Conservation (phyloP, 2,888 invertebrate genomes). For the Lasiommata megera region DNA sequence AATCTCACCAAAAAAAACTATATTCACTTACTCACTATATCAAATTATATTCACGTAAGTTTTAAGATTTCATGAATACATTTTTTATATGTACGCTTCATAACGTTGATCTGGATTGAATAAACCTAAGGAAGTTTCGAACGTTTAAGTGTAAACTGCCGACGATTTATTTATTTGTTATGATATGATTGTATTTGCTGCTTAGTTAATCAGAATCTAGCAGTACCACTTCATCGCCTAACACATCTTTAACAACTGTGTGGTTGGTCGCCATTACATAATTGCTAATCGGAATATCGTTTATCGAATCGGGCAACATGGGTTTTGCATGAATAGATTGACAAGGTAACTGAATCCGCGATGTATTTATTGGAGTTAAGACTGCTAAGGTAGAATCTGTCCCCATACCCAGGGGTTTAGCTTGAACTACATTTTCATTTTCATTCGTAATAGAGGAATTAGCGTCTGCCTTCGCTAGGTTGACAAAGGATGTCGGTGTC, state of each 20-base stretch:
- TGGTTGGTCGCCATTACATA: neutral
- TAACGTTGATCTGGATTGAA: too few relatives aligned
- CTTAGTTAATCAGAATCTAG: conserved; percentile 4
- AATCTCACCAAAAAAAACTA: too few relatives aligned
- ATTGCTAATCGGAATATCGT: neutral
- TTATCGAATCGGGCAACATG: neutral
- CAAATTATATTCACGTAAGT: too few relatives aligned
- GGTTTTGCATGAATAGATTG: neutral
- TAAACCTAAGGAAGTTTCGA: too few relatives aligned
- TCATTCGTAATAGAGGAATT: neutral
- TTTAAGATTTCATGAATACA: too few relatives aligned
- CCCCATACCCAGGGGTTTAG: too few relatives aligned
- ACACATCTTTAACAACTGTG: neutral
- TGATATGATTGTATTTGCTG: too few relatives aligned
- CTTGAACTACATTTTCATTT: too few relatives aligned
- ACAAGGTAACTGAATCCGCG: neutral
- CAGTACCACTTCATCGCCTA: neutral
- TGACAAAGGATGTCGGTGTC: neutral
- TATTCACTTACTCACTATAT: too few relatives aligned
- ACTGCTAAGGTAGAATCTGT: neutral
- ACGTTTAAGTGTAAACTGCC: too few relatives aligned
- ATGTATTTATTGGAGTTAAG: neutral
- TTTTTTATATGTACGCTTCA: too few relatives aligned
- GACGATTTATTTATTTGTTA: too few relatives aligned
- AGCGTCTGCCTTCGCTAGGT: neutral